Percentiles rank a stretch among this genome's conserved stretches.
phyloP scores from a whole-genome alignment of 2,888 invertebrate species.

The Agrotis clavis region DNA sequence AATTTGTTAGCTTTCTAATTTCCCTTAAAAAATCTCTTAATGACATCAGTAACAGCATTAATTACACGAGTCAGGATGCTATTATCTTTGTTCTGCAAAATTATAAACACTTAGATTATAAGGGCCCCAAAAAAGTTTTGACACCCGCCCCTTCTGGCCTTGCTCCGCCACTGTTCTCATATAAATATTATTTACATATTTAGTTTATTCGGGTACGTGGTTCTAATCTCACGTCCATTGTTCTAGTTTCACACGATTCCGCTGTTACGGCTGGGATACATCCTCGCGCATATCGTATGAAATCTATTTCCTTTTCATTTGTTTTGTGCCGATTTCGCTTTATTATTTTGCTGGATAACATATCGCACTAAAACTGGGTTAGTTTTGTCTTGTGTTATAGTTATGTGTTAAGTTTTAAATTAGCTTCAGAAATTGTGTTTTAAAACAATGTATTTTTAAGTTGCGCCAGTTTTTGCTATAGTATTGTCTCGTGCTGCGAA shows the following conservation, averaged over 20 bases:
- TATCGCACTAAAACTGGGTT: conserved; percentile 22
- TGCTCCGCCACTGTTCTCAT: neutral
- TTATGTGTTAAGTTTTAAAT: neutral
- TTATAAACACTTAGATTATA: too few species aligned
- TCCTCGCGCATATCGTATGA: conserved; percentile 68
- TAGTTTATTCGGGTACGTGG: conserved; percentile 56
- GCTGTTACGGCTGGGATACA: conserved; percentile 64
- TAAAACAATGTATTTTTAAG: neutral
- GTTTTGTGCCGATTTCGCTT: conserved; percentile 45
- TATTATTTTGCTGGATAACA: conserved; percentile 23
- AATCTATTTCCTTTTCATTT: conserved; percentile 74
- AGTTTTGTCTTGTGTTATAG: conserved; percentile 6
- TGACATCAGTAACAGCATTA: too few species aligned
- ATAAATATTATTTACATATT: conserved; percentile 63
- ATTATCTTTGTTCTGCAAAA: too few species aligned
- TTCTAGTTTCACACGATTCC: conserved; percentile 70
- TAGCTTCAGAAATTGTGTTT: too few species aligned
- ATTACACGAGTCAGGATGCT: too few species aligned
- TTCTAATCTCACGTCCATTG: conserved; percentile 66
- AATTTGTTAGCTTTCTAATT: too few species aligned
- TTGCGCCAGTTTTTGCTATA: neutral
- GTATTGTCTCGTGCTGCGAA: neutral
- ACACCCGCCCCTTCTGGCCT: too few species aligned
- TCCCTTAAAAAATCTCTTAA: too few species aligned
- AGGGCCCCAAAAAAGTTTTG: too few species aligned